Evolutionary conservation across 2,113 vertebrate species (phyloP).

Genomic region (Semicossyphus pulcher): DNA sequence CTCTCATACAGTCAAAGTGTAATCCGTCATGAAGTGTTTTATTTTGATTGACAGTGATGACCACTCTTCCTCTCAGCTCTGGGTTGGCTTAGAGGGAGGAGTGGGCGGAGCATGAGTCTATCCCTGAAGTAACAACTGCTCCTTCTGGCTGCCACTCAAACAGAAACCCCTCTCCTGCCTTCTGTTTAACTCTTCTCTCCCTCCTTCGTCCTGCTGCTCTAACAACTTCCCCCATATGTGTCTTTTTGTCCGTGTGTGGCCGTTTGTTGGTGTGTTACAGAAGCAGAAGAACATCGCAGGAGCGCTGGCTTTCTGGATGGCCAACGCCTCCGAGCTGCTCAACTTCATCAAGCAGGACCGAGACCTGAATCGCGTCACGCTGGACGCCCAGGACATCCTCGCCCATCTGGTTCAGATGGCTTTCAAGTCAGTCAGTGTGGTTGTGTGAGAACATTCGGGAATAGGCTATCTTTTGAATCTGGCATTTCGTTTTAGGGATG

Average conservation of each 20-base stretch:
- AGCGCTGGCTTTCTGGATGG: slow-evolving; percentile 99
- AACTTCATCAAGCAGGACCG: slow-evolving; percentile 98
- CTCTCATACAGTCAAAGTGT: not conserved
- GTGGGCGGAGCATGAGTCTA: slow-evolving; percentile 88
- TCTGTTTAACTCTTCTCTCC: slow-evolving; percentile 19
- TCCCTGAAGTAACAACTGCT: slow-evolving; percentile 86
- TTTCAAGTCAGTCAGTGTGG: slow-evolving; percentile 88
- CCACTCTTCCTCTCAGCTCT: slow-evolving; percentile 54
- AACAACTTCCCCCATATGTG: slow-evolving; percentile 24
- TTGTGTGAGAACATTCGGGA: not conserved
- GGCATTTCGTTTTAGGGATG: no score
- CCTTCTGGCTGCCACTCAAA: slow-evolving; percentile 82
- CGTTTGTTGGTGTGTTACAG: slow-evolving; percentile 79
- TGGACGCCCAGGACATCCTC: slow-evolving; percentile 96
- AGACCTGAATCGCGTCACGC: slow-evolving; percentile 93
- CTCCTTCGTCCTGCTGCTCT: slow-evolving; percentile 16
- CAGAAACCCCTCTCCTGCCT: slow-evolving; percentile 52
- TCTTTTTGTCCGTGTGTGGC: slow-evolving; percentile 28
- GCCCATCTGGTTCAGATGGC: slow-evolving; percentile 98
- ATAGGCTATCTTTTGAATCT: not conserved
- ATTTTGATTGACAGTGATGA: slow-evolving; percentile 29
- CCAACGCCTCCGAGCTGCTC: slow-evolving; percentile 97
- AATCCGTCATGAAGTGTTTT: not conserved
- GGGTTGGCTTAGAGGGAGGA: slow-evolving; percentile 71
- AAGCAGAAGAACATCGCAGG: slow-evolving; percentile 99